These are phyloP conservation scores for Argentina silus DNA, from an alignment of 2,797 vertebrate genomes.

Conservation along the genomic window DNA sequence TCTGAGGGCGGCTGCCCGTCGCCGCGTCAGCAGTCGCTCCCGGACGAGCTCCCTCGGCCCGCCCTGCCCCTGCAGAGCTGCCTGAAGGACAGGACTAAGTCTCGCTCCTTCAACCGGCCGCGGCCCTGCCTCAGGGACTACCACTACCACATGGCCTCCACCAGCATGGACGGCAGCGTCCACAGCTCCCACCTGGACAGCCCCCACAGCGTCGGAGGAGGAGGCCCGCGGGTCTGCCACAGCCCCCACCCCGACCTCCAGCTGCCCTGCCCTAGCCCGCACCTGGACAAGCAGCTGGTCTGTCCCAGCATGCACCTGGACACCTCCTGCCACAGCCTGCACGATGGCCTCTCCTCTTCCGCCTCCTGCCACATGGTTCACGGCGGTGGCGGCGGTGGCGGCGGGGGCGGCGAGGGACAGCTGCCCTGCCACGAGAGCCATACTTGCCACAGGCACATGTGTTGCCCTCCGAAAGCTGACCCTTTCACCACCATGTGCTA, in stretches of 20 bases:
- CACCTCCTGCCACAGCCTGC: slow-evolving; percentile 56
- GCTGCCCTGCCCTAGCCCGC: slow-evolving; percentile 49
- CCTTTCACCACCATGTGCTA: slow-evolving; percentile 81
- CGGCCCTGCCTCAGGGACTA: slow-evolving; percentile 81
- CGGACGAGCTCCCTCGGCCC: slow-evolving; percentile 77
- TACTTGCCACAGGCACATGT: slow-evolving; percentile 75
- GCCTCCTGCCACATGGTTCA: slow-evolving; percentile 60
- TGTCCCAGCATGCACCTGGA: slow-evolving; percentile 46
- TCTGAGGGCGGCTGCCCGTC: slow-evolving; percentile 57
- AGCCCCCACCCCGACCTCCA: slow-evolving; percentile 71
- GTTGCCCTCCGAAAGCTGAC: slow-evolving; percentile 76
- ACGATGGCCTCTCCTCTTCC: slow-evolving; percentile 64
- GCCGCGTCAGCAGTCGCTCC: slow-evolving; percentile 66
- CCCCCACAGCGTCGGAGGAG: slow-evolving; percentile 80
- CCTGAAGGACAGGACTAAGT: slow-evolving; percentile 87
- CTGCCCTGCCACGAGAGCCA: slow-evolving; percentile 59
- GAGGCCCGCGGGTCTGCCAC: slow-evolving; percentile 71
- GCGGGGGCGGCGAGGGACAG: slow-evolving; percentile 31
- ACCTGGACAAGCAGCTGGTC: slow-evolving; percentile 50
- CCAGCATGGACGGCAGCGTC: slow-evolving; percentile 85
- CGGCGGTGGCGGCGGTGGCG: slow-evolving; percentile 23
- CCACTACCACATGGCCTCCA: slow-evolving; percentile 88
- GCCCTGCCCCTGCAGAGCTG: slow-evolving; percentile 85
- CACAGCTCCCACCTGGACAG: slow-evolving; percentile 87
- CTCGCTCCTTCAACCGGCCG: slow-evolving; percentile 84